Evolutionary conservation across 1,140 invertebrate genomes (phyloP).

Genomic region (Macrocentrus cingulum): DNA sequence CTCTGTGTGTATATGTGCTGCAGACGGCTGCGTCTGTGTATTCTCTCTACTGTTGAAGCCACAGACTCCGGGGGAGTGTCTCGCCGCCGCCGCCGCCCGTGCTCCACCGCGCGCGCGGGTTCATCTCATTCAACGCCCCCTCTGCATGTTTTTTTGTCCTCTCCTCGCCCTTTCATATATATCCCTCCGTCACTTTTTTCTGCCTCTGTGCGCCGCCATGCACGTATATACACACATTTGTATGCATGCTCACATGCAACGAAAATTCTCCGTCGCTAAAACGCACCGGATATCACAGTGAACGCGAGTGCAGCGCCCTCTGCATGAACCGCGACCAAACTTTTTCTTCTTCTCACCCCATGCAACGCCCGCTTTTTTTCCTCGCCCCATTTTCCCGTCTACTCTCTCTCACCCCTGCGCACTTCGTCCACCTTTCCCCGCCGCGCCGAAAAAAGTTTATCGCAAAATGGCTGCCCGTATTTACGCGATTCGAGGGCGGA

Average conservation of each 20-base stretch:
- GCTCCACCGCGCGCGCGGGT: constrained; percentile 15
- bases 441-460: constrained; percentile 52
- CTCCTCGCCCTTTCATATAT: constrained; percentile 3
- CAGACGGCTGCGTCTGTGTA: constrained; percentile 2
- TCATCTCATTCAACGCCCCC: constrained; percentile 11
- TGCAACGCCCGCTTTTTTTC: background rate
- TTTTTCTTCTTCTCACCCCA: constrained; percentile 22
- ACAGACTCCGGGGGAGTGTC: constrained; percentile 24
- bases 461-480: constrained; percentile 60
- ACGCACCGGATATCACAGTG: constrained; percentile 27
- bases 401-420: background rate
- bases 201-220: background rate
- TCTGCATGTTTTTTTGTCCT: constrained; percentile 10
- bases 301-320: constrained; percentile 28
- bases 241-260: constrained; percentile 13
- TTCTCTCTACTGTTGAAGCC: background rate
- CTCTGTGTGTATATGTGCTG: constrained; percentile 16
- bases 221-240: constrained; percentile 7
- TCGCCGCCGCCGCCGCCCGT: constrained; percentile 18
- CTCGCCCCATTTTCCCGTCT: constrained; percentile 16
- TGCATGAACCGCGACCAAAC: constrained; percentile 24
- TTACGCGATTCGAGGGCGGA: constrained; percentile 57
- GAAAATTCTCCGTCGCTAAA: constrained; percentile 27
- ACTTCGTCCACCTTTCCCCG: constrained; percentile 18
- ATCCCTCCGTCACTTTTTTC: background rate